Base-by-base conservation (phyloP, 2,113 vertebrate species). In the Ornithorhynchus anatinus region DNA sequence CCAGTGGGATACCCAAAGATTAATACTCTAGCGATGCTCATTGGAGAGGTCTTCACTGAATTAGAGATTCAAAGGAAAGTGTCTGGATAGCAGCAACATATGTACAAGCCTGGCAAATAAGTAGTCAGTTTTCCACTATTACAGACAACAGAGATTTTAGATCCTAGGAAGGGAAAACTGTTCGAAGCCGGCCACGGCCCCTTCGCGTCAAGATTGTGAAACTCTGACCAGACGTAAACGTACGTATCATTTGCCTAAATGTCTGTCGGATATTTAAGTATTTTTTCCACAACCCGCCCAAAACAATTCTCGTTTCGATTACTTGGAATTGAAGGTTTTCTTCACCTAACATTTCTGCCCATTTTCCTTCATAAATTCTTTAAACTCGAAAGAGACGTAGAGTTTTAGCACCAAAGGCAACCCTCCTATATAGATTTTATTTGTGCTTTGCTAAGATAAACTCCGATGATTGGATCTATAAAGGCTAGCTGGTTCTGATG, bases 391-490 rank as follows among this genome's bases (percentile, higher is more conserved):
- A 58, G 29, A 54, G 63, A 48, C 1, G 58, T 20, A 64, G 62
- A 61, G 47, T 69, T 75, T 76, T 82, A 88, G 83, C 86, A 87
- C 86, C 83, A 68, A 52, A 75, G 66, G 59, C 8, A 52, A 40
- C 37, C 15, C 44, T 43, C 68, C 47, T 51, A 57, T 64, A 62
- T n/a, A 64, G 38, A 50, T 50, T 11, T 50, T 17, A 22, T 39
- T 43, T 81, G 75, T 75, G 78, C 78, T 85, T 81, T 68, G 57
- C 11, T 31, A 27, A 29, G 25, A 50, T 29, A 50, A 50, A 50
- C 59, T 37, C 19, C 44, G 69, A 42, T 52, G 50, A 63, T 31
- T 12, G 10, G 25, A 44, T 20, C 7, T 4, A 36, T 40, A 52
- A 54, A 64, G 27, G 67, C 53, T 5, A 17, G 64, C 53, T 44